A percentile compares a stretch with the other conserved stretches of the same genome.
These are phyloP conservation scores for Cephus runcator DNA, from an alignment of 2,888 invertebrate species.

Conservation along the genomic window DNA sequence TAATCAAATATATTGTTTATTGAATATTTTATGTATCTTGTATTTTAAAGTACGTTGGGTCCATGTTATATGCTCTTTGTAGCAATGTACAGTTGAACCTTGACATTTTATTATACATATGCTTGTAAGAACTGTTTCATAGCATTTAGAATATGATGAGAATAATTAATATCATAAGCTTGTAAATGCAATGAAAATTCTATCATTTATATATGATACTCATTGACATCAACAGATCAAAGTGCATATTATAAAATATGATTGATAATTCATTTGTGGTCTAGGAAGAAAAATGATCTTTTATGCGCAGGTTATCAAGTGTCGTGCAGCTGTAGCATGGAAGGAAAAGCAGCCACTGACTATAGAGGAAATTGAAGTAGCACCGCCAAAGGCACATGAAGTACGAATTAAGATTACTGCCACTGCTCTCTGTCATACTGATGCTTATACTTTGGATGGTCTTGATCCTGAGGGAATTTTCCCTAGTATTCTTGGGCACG, in stretches of 20 bases:
- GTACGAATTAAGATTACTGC: conserved; percentile 84
- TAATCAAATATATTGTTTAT: too few species aligned
- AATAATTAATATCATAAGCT: neutral
- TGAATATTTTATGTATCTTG: neutral
- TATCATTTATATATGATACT: neutral
- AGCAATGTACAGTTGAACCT: neutral
- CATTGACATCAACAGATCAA: neutral
- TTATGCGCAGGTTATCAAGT: conserved; percentile 79
- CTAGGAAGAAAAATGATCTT: neutral
- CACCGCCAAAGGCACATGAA: conserved; percentile 93
- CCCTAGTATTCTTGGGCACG: conserved; percentile 95
- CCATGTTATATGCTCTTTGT: too few species aligned
- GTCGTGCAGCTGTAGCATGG: conserved; percentile 98
- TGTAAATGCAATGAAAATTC: neutral
- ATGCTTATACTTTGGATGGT: conserved; percentile 89
- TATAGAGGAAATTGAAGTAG: conserved; percentile 93
- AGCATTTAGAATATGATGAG: neutral
- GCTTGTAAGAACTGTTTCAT: neutral
- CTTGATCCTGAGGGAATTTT: conserved; percentile 92
- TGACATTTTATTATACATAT: neutral
- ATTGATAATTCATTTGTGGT: neutral
- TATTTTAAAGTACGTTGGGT: neutral
- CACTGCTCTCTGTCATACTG: conserved; percentile 92
- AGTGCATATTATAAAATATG: neutral
- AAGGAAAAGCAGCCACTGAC: conserved; percentile 87